Evolutionary conservation across 2,888 invertebrate genomes (phyloP).

Genomic region (Thysanoteuthis rhombus): DNA sequence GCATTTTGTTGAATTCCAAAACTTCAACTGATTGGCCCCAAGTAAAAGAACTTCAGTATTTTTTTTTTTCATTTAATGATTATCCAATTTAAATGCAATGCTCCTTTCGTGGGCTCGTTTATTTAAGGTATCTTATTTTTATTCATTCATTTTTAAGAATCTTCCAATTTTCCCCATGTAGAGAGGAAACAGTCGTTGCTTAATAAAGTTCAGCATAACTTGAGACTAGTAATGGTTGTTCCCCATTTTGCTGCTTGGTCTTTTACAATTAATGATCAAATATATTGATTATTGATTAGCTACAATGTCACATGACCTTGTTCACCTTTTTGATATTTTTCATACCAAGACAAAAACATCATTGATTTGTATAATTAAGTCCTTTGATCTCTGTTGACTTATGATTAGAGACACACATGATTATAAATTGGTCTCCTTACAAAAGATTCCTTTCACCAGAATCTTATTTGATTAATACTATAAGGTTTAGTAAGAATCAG

Average conservation of each 20-base stretch:
- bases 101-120: neutral
- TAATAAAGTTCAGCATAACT: neutral
- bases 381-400: neutral
- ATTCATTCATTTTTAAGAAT: neutral
- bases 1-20: neutral
- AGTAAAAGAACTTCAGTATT: neutral
- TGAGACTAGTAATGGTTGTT: neutral
- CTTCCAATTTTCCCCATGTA: neutral
- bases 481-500: neutral
- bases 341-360: neutral
- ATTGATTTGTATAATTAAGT: conserved; percentile 12
- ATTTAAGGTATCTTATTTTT: neutral
- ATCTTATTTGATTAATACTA: neutral
- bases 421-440: neutral
- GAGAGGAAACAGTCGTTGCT: neutral
- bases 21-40: neutral
- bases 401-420: neutral
- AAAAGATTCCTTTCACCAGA: neutral
- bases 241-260: neutral
- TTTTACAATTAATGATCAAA: conserved; percentile 12
- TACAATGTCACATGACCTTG: neutral
- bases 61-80: neutral
- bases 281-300: neutral
- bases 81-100: neutral
- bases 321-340: neutral